phyloP scores from a whole-genome alignment of 2,888 invertebrate species.

The Bhutanitis thaidina region DNA sequence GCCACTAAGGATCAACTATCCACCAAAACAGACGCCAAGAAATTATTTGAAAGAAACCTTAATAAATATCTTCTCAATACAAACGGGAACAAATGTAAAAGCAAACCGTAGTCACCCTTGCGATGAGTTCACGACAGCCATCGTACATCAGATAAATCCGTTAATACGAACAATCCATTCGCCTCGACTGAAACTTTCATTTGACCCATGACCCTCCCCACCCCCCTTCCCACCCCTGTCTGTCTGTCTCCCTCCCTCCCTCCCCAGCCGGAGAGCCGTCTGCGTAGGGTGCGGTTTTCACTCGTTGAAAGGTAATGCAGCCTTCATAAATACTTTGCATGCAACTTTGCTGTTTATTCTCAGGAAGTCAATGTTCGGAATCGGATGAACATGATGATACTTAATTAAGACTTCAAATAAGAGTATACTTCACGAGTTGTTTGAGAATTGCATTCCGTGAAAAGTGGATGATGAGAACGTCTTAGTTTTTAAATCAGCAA shows the following conservation, averaged over 20 bases:
- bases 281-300: constrained; percentile 13
- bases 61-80: no score
- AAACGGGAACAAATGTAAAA: no score
- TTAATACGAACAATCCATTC: constrained; percentile 35
- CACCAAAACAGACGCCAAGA: no score
- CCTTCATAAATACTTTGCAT: neutral
- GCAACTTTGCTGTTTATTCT: neutral
- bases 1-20: no score
- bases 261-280: constrained; percentile 11
- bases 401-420: constrained; percentile 12
- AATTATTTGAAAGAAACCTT: no score
- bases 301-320: constrained; percentile 16
- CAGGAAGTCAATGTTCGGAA: neutral
- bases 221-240: neutral
- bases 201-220: constrained; percentile 15
- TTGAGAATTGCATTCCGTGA: constrained; percentile 12
- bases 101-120: neutral
- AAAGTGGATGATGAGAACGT: neutral
- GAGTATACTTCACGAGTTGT: neutral
- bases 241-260: constrained; percentile 12
- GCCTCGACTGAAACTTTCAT: constrained; percentile 54
- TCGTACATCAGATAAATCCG: constrained; percentile 39
- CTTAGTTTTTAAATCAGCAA: no score
- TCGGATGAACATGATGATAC: neutral
- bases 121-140: constrained; percentile 35